Evolutionary conservation across 2,888 invertebrate genomes (phyloP).

Genomic region (Plagiodera versicolora): DNA sequence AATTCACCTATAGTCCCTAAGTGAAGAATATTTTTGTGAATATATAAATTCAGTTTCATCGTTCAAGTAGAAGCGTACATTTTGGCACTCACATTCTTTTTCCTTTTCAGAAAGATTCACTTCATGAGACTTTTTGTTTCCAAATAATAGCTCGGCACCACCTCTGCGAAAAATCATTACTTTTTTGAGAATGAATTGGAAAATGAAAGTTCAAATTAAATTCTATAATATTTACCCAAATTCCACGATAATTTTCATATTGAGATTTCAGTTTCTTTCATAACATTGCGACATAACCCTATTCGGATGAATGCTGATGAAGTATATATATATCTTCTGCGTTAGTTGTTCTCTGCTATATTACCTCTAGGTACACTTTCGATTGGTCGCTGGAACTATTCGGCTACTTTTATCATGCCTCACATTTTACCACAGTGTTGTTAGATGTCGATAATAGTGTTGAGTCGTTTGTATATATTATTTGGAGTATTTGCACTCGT

Average conservation of each 20-base stretch:
- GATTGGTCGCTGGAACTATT: too few species aligned
- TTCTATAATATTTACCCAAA: not conserved
- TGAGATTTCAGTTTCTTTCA: not conserved
- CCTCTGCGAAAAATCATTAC: constrained; percentile 63
- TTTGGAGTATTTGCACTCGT: too few species aligned
- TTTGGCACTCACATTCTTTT: constrained; percentile 54
- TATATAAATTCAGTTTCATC: not conserved
- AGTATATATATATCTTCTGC: too few species aligned
- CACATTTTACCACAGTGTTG: too few species aligned
- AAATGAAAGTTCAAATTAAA: too few species aligned
- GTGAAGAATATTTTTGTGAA: constrained; percentile 22
- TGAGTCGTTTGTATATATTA: too few species aligned
- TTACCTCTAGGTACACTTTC: too few species aligned
- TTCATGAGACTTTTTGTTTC: constrained; percentile 74
- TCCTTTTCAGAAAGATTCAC: constrained; percentile 64
- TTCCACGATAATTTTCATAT: not conserved
- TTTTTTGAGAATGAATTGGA: not conserved
- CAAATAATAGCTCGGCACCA: constrained; percentile 89
- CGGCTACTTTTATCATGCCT: too few species aligned
- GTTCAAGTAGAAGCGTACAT: not conserved
- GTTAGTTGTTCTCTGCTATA: too few species aligned
- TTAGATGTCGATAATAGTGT: too few species aligned
- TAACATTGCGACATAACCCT: too few species aligned
- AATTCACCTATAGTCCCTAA: constrained; percentile 73
- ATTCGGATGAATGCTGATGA: too few species aligned